phyloP scores from a whole-genome alignment of 2,113 vertebrate species.

The Rhipidura dahli region DNA sequence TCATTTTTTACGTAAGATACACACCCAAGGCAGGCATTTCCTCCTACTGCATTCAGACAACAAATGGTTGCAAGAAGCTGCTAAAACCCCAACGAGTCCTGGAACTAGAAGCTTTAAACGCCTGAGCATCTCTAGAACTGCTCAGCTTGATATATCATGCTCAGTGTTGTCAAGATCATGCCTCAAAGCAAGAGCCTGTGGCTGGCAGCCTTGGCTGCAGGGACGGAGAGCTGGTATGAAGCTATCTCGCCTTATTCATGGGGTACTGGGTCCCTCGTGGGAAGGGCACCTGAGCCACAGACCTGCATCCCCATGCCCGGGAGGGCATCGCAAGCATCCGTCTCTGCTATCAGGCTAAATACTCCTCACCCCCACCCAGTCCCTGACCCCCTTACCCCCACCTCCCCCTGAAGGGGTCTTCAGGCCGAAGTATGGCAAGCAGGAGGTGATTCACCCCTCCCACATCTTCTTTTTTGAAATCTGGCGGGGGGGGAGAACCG shows the following conservation, averaged over 20 bases:
- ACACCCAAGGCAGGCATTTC: not conserved
- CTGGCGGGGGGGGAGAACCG: not conserved
- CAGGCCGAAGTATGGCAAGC: not conserved
- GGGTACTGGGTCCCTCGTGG: accelerated
- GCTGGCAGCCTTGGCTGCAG: not conserved
- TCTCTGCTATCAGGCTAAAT: not conserved
- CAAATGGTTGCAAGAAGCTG: not conserved
- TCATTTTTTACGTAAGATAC: not conserved
- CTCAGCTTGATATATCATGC: not conserved
- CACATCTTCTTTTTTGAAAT: not conserved
- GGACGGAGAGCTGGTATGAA: not conserved
- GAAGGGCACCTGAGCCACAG: not conserved
- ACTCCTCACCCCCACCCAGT: accelerated
- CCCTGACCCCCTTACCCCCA: too few species aligned
- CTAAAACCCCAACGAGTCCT: not conserved
- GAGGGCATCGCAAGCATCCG: accelerated
- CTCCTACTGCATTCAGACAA: not conserved
- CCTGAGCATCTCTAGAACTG: not conserved
- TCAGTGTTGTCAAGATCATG: accelerated
- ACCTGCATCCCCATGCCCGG: not conserved
- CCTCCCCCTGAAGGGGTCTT: too few species aligned
- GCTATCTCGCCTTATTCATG: accelerated
- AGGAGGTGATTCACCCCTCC: not conserved
- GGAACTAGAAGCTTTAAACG: not conserved
- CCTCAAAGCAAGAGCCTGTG: not conserved